Evolutionary conservation across 2,888 invertebrate genomes (phyloP).

Genomic region (Leucania comma): DNA sequence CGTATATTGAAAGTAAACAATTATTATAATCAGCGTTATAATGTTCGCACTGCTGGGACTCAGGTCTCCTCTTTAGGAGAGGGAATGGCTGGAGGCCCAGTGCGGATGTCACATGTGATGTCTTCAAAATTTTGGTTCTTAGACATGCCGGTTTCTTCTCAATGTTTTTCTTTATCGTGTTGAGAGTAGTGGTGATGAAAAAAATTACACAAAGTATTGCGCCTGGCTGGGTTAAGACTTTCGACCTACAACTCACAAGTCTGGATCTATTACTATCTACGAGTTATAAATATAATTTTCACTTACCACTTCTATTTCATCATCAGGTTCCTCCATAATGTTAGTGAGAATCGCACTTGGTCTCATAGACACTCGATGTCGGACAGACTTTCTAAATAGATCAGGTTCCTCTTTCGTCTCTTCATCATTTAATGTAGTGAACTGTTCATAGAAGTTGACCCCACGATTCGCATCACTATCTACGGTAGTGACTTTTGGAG

Average conservation of each 20-base stretch:
- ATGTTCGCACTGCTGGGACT: too few species aligned
- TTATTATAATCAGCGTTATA: background rate
- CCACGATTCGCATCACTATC: conserved; percentile 78
- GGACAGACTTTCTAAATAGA: conserved; percentile 73
- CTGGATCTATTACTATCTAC: background rate
- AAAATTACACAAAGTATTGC: too few species aligned
- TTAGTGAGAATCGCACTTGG: conserved; percentile 85
- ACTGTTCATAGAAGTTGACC: conserved; percentile 87
- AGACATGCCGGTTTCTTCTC: too few species aligned
- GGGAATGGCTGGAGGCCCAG: too few species aligned
- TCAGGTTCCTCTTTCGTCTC: conserved; percentile 78
- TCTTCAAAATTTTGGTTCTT: too few species aligned
- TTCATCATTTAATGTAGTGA: conserved; percentile 81
- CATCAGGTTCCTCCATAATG: conserved; percentile 85
- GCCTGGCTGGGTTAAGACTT: too few species aligned
- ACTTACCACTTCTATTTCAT: conserved; percentile 83
- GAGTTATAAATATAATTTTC: background rate
- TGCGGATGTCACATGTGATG: too few species aligned
- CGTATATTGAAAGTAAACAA: conserved; percentile 1
- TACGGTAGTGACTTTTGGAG: conserved; percentile 53
- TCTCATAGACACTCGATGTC: conserved; percentile 83
- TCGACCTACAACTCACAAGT: too few species aligned
- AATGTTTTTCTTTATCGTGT: too few species aligned
- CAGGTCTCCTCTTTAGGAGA: too few species aligned
- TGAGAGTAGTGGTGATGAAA: too few species aligned